A percentile compares a stretch with the other conserved stretches of the same genome.
These are phyloP conservation scores for Galerucella calmariensis DNA, from an alignment of 2,888 invertebrate species.

Conservation along the genomic window DNA sequence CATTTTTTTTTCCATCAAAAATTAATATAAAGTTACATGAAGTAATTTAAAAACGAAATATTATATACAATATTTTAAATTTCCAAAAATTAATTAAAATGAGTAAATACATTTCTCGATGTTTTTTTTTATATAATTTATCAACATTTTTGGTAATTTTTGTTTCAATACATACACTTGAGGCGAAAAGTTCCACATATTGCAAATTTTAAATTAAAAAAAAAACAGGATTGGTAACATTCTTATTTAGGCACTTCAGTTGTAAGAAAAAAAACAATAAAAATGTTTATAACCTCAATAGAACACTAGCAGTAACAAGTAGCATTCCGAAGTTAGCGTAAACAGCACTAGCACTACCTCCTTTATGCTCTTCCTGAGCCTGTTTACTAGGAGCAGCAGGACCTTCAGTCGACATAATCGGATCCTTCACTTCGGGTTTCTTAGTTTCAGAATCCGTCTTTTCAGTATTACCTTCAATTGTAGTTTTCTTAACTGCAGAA, in stretches of 20 bases:
- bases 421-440: not conserved
- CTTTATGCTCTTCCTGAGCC: constrained; percentile 9
- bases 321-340: constrained; percentile 30
- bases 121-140: not conserved
- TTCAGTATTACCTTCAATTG: not conserved
- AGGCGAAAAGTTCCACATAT: not conserved
- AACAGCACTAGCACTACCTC: constrained; percentile 16
- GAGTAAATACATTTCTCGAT: not conserved
- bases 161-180: not conserved
- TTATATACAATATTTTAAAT: not conserved
- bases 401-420: not conserved
- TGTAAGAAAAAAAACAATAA: not conserved
- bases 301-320: constrained; percentile 22
- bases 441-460: not conserved
- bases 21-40: too few species aligned
- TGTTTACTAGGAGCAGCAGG: constrained; percentile 13
- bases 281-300: constrained; percentile 27
- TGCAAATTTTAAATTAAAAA: not conserved
- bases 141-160: not conserved
- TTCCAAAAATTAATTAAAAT: not conserved
- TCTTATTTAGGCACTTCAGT: constrained; percentile 28
- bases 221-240: constrained; percentile 21
- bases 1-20: too few species aligned
- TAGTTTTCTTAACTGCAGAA: not conserved
- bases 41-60: not conserved